Percentiles rank a stretch among this genome's conserved stretches.
Conservation (phyloP, 1,140 invertebrate species). For the Notospermus geniculatus region DNA sequence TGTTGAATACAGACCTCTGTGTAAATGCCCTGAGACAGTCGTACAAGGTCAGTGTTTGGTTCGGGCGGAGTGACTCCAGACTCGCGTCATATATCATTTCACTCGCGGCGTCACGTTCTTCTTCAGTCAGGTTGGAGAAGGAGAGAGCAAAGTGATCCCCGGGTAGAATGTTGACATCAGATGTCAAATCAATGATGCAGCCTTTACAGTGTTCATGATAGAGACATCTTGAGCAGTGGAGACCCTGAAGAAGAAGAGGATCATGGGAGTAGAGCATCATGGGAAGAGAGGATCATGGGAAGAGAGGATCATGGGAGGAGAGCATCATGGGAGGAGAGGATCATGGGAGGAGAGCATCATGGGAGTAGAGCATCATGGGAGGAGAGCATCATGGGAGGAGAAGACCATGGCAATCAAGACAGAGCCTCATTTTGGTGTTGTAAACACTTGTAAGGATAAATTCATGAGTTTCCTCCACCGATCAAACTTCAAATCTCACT, state of each 20-base stretch:
- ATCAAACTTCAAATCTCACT: no score
- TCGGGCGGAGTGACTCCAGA: constrained; percentile 56
- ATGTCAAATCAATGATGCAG: constrained; percentile 60
- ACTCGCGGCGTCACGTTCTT: neutral
- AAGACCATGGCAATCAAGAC: no score
- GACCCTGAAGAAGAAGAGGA: constrained; percentile 62
- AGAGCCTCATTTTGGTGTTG: no score
- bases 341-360: no score
- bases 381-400: no score
- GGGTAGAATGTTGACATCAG: constrained; percentile 59
- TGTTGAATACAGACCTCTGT: constrained; percentile 51
- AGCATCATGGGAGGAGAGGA: no score
- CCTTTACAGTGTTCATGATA: constrained; percentile 64
- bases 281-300: no score
- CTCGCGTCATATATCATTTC: constrained; percentile 33
- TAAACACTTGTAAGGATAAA: no score
- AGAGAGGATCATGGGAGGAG: no score
- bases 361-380: no score
- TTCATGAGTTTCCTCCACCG: no score
- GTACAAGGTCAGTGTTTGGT: constrained; percentile 63
- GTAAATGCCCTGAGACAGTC: constrained; percentile 71
- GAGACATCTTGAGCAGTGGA: constrained; percentile 66
- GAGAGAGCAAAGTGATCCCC: constrained; percentile 65
- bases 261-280: no score
- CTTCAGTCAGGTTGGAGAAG: constrained; percentile 32